Percentiles rank a stretch among this genome's conserved stretches.
These are phyloP conservation scores for Drosophila nannoptera DNA, from an alignment of 1,140 invertebrate genomes.

Conservation along the genomic window DNA sequence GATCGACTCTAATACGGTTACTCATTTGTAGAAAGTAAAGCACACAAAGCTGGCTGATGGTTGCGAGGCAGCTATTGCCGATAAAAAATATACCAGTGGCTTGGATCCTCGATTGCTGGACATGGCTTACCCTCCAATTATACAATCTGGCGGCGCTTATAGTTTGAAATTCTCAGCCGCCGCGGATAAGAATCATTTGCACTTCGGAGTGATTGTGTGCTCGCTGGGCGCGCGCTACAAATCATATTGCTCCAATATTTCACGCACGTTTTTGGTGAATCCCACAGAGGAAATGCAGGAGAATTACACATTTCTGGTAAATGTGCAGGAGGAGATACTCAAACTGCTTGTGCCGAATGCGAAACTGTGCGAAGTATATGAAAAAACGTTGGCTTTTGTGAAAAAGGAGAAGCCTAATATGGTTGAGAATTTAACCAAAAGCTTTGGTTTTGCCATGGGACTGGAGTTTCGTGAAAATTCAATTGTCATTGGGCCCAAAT, in stretches of 20 bases:
- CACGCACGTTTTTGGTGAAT: constrained; percentile 97
- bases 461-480: constrained; percentile 98
- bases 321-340: constrained; percentile 94
- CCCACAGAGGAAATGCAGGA: constrained; percentile 90
- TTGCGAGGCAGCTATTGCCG: constrained; percentile 92
- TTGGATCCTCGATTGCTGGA: constrained; percentile 94
- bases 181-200: constrained; percentile 95
- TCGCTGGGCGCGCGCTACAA: constrained; percentile 97
- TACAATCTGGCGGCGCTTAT: constrained; percentile 98
- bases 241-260: constrained; percentile 99
- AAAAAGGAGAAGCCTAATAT: constrained; percentile 93
- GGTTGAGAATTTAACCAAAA: constrained; percentile 95
- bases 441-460: constrained; percentile 97
- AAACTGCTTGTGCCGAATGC: constrained; percentile 90
- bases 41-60: constrained; percentile 97
- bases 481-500: constrained; percentile 94
- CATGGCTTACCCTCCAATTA: constrained; percentile 98
- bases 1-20: not conserved
- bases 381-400: constrained; percentile 88
- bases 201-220: constrained; percentile 98
- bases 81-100: constrained; percentile 96
- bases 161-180: constrained; percentile 97
- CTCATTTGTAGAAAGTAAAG: constrained; percentile 88
- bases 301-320: constrained; percentile 95
- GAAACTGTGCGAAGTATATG: constrained; percentile 94